Conservation (phyloP, 1,140 invertebrate genomes). For the Plodia interpunctella region DNA sequence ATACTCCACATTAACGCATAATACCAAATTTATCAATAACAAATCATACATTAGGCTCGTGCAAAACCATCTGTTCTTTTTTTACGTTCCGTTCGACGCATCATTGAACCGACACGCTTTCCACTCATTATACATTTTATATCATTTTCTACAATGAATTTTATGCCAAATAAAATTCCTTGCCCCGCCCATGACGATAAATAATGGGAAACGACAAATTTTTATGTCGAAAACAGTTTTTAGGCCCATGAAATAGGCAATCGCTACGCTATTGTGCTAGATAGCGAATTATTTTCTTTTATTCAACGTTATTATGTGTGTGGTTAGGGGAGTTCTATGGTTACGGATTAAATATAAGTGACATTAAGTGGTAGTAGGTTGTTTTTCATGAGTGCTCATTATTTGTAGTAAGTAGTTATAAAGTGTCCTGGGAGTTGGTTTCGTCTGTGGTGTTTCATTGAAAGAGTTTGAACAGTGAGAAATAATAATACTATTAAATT, state of each 20-base stretch:
- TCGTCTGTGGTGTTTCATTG: too few species aligned
- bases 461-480: too few species aligned
- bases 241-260: constrained; percentile 38
- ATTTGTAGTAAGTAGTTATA: constrained; percentile 5
- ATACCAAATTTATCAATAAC: constrained; percentile 8
- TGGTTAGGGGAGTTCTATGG: constrained; percentile 19
- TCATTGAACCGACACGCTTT: constrained; percentile 64
- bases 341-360: constrained; percentile 1
- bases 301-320: constrained; percentile 30
- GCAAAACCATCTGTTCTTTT: constrained; percentile 44
- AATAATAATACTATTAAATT: too few species aligned
- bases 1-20: not conserved
- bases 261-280: constrained; percentile 26
- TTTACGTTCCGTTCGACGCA: constrained; percentile 39
- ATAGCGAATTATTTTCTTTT: constrained; percentile 25
- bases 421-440: not conserved
- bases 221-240: constrained; percentile 28
- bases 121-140: constrained; percentile 61
- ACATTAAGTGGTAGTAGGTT: constrained; percentile 10
- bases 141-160: constrained; percentile 55
- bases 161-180: constrained; percentile 64
- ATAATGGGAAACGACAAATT: constrained; percentile 42
- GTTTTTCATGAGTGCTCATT: constrained; percentile 6
- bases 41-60: constrained; percentile 21
- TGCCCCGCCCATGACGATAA: constrained; percentile 50